Evolutionary conservation across 2,797 vertebrate genomes (phyloP).

Genomic region (Galago senegalensis): DNA sequence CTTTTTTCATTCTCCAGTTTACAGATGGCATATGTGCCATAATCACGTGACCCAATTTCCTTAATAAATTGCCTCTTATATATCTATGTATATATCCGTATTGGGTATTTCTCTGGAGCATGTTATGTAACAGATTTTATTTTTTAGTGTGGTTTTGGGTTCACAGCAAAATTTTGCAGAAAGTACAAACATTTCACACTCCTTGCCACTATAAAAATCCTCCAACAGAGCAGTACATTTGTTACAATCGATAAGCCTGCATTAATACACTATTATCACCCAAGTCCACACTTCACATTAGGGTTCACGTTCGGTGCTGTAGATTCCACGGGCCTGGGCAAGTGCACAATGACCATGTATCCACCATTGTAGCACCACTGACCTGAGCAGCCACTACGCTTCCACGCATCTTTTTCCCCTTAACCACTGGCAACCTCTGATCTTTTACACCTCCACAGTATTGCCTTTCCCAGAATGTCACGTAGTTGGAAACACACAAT

Average conservation of each 20-base stretch:
- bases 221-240: neutral
- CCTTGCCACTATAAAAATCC: neutral
- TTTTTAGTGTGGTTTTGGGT: neutral
- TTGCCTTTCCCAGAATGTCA: neutral
- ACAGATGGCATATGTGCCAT: neutral
- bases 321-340: neutral
- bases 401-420: neutral
- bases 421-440: neutral
- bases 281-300: neutral
- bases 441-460: neutral
- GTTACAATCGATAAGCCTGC: neutral
- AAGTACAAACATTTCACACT: neutral
- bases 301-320: neutral
- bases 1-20: neutral
- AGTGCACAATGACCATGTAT: neutral
- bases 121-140: neutral
- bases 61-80: neutral
- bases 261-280: neutral
- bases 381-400: neutral
- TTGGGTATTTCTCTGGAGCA: neutral
- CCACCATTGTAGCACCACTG: neutral
- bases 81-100: neutral
- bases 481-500: neutral
- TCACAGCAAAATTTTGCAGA: neutral
- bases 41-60: neutral